Percentiles rank a stretch among this genome's conserved stretches.
These are phyloP conservation scores for Cranoglanis bouderius DNA, from an alignment of 2,113 vertebrate species.

Conservation along the genomic window DNA sequence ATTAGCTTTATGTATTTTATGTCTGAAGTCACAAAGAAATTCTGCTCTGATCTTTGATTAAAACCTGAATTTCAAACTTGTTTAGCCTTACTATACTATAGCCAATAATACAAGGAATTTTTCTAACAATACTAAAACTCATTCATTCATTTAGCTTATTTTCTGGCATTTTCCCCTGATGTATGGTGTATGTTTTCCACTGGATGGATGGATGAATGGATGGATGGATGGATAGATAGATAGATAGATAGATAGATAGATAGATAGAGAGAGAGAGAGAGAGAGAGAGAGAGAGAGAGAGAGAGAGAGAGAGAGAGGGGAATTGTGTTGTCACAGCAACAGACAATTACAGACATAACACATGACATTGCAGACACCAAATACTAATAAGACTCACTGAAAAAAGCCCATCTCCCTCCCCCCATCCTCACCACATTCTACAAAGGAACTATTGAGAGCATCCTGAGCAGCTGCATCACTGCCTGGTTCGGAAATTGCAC, in stretches of 20 bases:
- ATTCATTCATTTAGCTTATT: neutral
- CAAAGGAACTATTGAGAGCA: too few relatives aligned
- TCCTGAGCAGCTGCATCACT: too few relatives aligned
- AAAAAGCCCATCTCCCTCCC: too few relatives aligned
- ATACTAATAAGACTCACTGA: neutral
- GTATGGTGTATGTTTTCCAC: neutral
- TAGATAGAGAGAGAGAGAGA: neutral
- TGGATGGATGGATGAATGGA: neutral
- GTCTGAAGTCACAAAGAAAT: neutral
- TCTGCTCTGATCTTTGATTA: neutral
- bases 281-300: neutral
- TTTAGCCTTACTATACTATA: neutral
- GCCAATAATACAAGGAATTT: too few relatives aligned
- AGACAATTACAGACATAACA: neutral
- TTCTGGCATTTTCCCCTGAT: neutral
- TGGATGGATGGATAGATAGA: neutral
- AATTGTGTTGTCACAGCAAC: neutral
- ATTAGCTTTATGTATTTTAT: neutral
- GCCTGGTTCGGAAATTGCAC: too few relatives aligned
- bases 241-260: neutral
- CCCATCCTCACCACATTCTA: too few relatives aligned
- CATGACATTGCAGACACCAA: neutral
- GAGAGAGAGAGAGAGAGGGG: neutral
- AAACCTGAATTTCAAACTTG: neutral
- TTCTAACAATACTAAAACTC: neutral